A percentile compares a stretch with the other conserved stretches of the same genome.
These are phyloP conservation scores for Sarcophaga carnaria DNA, from an alignment of 2,888 invertebrate species.

Conservation along the genomic window DNA sequence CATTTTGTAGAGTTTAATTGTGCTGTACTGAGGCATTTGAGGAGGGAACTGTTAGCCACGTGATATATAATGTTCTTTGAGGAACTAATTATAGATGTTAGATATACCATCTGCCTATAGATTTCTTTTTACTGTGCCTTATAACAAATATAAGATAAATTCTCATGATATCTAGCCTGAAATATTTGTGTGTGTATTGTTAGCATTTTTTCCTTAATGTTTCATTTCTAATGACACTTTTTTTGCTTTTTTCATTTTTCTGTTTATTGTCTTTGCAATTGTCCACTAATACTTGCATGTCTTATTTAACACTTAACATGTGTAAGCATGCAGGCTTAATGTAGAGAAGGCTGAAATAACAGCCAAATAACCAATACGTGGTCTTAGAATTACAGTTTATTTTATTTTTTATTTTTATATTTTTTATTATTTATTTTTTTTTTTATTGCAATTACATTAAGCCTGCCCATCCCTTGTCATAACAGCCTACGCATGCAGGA, in stretches of 20 bases:
- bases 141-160: constrained; percentile 26
- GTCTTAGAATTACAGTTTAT: constrained; percentile 30
- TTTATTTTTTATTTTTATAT: constrained; percentile 22
- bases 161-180: constrained; percentile 36
- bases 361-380: constrained; percentile 4
- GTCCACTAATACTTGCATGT: constrained; percentile 65
- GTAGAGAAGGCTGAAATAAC: constrained; percentile 46
- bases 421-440: constrained; percentile 33
- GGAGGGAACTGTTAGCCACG: too few species aligned
- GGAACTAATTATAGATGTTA: too few species aligned
- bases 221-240: constrained; percentile 66
- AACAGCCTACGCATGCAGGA: constrained; percentile 72
- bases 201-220: constrained; percentile 28
- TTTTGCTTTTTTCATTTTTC: constrained; percentile 18
- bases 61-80: too few species aligned
- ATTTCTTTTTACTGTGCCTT: neutral
- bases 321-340: constrained; percentile 51
- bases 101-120: too few species aligned
- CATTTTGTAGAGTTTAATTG: too few species aligned
- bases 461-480: constrained; percentile 72
- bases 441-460: constrained; percentile 69
- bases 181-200: constrained; percentile 12
- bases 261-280: constrained; percentile 43
- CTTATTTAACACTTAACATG: constrained; percentile 68
- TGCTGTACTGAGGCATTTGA: too few species aligned